Conservation (phyloP, 2,797 vertebrate species). For the Meriones psammophilus region DNA sequence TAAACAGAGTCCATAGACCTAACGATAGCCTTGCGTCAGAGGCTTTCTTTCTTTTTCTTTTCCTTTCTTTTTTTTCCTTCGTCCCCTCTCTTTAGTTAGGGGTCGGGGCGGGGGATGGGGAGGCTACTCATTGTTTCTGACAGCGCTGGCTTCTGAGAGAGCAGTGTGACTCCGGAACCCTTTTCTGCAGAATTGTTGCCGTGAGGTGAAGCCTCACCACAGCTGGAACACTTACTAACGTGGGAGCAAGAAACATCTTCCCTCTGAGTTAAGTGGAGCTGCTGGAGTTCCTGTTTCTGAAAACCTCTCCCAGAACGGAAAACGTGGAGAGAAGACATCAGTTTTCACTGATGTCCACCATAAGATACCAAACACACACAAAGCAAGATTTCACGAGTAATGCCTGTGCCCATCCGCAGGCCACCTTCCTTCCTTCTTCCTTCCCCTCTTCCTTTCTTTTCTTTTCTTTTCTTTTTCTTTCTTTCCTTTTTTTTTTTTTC, state of each 20-base stretch:
- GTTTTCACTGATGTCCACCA: not conserved
- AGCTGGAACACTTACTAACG: not conserved
- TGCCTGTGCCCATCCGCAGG: not conserved
- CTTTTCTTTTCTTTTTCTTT: not conserved
- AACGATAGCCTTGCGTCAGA: not conserved
- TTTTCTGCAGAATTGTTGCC: not conserved
- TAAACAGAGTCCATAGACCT: conserved; percentile 3
- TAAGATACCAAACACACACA: not conserved
- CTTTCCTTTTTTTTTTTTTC: not conserved
- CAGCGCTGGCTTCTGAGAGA: conserved; percentile 51
- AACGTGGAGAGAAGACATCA: not conserved
- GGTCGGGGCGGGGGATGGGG: not conserved
- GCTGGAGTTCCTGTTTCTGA: not conserved
- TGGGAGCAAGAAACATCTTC: not conserved
- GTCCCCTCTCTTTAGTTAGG: conserved; percentile 66
- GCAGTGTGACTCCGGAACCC: not conserved
- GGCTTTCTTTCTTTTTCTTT: not conserved
- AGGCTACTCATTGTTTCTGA: conserved; percentile 56
- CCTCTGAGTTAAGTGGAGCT: not conserved
- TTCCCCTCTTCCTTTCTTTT: rapidly evolving
- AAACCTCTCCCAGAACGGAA: not conserved
- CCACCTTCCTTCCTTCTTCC: not conserved
- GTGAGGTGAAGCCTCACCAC: not conserved
- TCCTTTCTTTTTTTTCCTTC: not conserved
- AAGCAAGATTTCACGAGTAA: not conserved